These are phyloP conservation scores for Pantherophis guttatus DNA, from an alignment of 2,113 vertebrate genomes.

Conservation along the genomic window DNA sequence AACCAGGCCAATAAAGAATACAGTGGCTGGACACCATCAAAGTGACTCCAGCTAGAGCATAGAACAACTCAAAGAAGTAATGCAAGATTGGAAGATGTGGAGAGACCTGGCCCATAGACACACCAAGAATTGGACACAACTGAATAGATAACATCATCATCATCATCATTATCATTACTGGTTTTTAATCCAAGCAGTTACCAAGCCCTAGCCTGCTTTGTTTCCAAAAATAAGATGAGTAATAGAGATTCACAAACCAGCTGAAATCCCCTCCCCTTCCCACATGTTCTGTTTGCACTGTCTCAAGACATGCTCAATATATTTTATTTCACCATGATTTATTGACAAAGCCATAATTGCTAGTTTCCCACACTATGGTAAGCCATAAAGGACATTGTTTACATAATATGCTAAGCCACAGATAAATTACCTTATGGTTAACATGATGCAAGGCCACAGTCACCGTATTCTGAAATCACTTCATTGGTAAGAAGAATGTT, in stretches of 20 bases:
- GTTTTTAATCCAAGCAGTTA: not conserved
- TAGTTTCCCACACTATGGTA: not conserved
- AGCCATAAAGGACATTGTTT: not conserved
- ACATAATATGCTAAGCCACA: not conserved
- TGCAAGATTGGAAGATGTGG: not conserved
- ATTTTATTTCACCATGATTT: not conserved
- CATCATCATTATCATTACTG: too few species aligned
- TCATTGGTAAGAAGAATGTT: not conserved
- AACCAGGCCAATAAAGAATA: not conserved
- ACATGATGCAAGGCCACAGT: not conserved
- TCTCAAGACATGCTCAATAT: not conserved
- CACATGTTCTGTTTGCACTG: not conserved
- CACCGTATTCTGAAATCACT: not conserved
- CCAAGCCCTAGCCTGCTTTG: not conserved
- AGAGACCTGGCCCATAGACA: not conserved
- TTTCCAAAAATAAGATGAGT: not conserved
- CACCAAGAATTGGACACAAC: not conserved
- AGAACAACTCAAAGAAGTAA: not conserved
- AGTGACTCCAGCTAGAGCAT: not conserved
- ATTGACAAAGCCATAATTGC: not conserved
- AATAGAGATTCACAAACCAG: not conserved
- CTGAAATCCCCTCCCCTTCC: not conserved
- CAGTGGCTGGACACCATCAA: not conserved
- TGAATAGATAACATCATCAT: not conserved
- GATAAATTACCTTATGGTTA: not conserved